phyloP scores from a whole-genome alignment of 2,888 invertebrate species.

The Himalopsyche japonica region DNA sequence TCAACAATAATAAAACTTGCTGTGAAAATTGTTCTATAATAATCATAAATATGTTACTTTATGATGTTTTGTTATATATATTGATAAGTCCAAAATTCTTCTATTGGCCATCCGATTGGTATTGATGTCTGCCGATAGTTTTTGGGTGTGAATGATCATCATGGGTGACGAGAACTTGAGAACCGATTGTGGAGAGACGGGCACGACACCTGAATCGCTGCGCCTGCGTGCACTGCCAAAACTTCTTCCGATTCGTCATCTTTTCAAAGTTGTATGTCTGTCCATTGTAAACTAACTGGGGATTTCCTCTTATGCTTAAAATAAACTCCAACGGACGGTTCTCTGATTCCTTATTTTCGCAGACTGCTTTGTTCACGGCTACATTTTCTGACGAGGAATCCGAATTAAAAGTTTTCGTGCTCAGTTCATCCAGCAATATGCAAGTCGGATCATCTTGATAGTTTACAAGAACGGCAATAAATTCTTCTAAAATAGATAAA shows the following conservation, averaged over 20 bases:
- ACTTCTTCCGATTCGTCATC: conserved; percentile 22
- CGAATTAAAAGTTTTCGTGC: background rate
- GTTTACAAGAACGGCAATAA: conserved; percentile 29
- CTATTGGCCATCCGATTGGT: background rate
- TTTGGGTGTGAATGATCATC: conserved; percentile 37
- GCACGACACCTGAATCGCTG: conserved; percentile 35
- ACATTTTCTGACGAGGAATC: background rate
- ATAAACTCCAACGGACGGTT: conserved; percentile 47
- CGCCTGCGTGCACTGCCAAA: conserved; percentile 38
- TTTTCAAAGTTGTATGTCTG: conserved; percentile 49
- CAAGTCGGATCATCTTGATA: conserved; percentile 15
- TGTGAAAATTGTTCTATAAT: too few relatives aligned
- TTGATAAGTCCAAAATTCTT: background rate
- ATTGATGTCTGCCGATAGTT: conserved; percentile 15
- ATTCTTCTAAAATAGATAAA: conserved; percentile 26
- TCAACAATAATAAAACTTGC: too few relatives aligned
- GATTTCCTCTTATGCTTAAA: conserved; percentile 54
- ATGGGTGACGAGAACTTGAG: conserved; percentile 24
- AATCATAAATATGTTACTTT: too few relatives aligned
- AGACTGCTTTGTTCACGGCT: background rate
- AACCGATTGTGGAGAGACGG: conserved; percentile 34
- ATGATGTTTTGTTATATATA: too few relatives aligned
- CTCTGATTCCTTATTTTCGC: background rate
- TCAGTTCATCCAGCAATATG: background rate
- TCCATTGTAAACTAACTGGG: conserved; percentile 51